phyloP scores from a whole-genome alignment of 1,140 invertebrate species.

The Drosophila serrata region DNA sequence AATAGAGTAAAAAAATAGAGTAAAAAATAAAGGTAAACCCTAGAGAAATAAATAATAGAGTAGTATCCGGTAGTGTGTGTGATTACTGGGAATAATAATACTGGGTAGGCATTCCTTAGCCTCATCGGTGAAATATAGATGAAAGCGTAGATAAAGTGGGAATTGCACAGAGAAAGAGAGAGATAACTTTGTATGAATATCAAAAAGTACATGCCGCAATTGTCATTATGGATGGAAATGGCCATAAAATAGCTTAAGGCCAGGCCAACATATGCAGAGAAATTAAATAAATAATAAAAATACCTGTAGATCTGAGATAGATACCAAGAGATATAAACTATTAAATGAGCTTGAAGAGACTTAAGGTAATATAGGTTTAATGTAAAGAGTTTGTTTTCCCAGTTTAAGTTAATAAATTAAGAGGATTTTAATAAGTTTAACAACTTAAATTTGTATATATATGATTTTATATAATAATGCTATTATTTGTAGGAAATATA shows the following conservation, averaged over 20 bases:
- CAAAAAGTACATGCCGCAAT: conserved; percentile 1
- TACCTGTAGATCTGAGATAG: neutral
- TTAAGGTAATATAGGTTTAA: neutral
- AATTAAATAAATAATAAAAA: conserved; percentile 4
- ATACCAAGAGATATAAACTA: neutral
- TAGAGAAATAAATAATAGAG: neutral
- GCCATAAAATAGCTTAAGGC: conserved; percentile 4
- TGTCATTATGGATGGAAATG: conserved; percentile 6
- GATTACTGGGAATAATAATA: neutral
- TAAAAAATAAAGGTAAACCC: neutral
- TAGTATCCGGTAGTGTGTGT: conserved; percentile 1
- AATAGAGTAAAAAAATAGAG: neutral
- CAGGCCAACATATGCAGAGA: neutral
- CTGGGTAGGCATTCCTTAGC: neutral
- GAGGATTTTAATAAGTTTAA: too few species aligned
- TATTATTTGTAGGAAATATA: too few species aligned
- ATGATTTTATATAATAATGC: too few species aligned
- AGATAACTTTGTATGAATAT: conserved; percentile 8
- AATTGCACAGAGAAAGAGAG: conserved; percentile 1
- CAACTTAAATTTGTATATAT: too few species aligned
- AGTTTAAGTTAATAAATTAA: too few species aligned
- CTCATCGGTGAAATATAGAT: conserved; percentile 17
- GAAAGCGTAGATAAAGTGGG: conserved; percentile 25
- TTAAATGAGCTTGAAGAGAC: neutral
- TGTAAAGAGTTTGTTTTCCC: too few species aligned